These are phyloP conservation scores for Brachypodius melanocephalos DNA, from an alignment of 2,113 vertebrate genomes.

Conservation along the genomic window DNA sequence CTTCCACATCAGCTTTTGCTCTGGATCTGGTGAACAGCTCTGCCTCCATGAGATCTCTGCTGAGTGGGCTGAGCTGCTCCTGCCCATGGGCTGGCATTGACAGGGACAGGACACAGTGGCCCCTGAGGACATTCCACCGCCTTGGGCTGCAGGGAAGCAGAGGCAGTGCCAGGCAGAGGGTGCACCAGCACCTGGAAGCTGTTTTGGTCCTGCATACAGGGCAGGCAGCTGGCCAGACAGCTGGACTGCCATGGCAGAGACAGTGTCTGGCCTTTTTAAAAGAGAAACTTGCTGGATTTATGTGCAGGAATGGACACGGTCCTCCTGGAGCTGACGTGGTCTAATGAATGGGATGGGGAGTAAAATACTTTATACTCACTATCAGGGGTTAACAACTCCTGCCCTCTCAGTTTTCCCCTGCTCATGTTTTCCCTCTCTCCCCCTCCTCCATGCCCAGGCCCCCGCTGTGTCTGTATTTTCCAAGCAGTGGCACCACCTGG, in stretches of 20 bases:
- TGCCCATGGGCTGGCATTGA: neutral
- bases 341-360: constrained; percentile 49
- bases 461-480: constrained; percentile 1
- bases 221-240: constrained; percentile 42
- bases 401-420: neutral
- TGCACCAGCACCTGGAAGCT: neutral
- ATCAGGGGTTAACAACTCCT: constrained; percentile 42
- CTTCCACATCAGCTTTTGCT: neutral
- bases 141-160: neutral
- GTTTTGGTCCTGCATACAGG: neutral
- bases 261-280: constrained; percentile 59
- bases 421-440: constrained; percentile 15
- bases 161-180: neutral
- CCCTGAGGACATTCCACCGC: accelerated
- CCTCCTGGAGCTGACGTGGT: constrained; percentile 28
- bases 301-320: constrained; percentile 11
- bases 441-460: neutral
- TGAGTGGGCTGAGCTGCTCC: neutral
- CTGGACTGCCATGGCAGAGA: constrained; percentile 13
- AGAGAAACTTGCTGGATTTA: constrained; percentile 43
- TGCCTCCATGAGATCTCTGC: neutral
- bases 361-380: constrained; percentile 41
- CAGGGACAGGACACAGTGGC: neutral
- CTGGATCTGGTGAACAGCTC: accelerated
- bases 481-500: constrained; percentile 37